These are phyloP conservation scores for Spermophilus dauricus DNA, from an alignment of 2,113 vertebrate genomes.

Conservation along the genomic window DNA sequence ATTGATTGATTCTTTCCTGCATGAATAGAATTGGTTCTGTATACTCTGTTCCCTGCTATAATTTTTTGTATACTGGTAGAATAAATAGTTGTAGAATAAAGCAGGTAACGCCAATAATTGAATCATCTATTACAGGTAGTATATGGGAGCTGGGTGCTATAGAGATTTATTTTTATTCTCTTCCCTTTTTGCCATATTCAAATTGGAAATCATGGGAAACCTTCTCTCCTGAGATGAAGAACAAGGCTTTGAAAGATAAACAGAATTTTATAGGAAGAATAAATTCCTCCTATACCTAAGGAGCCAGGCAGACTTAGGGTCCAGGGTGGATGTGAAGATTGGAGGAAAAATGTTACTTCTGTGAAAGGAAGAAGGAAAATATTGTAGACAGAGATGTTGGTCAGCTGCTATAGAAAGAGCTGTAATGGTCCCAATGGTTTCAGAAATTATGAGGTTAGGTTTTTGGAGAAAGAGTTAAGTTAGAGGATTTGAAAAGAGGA, in stretches of 20 bases:
- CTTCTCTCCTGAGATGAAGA: not conserved
- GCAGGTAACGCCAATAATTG: not conserved
- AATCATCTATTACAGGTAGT: not conserved
- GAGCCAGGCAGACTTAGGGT: not conserved
- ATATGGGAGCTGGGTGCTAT: not conserved
- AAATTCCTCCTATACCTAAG: not conserved
- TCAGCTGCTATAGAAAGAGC: not conserved
- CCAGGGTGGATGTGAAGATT: not conserved
- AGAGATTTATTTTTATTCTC: not conserved
- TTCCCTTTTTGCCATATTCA: rapidly evolving
- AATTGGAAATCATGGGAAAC: not conserved
- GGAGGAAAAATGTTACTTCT: not conserved
- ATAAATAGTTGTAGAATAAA: not conserved
- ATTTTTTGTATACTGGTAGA: not conserved
- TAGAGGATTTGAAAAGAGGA: not conserved
- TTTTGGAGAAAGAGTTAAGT: not conserved
- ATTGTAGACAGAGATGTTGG: not conserved
- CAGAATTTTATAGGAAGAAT: not conserved
- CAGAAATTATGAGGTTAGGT: not conserved
- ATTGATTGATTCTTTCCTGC: not conserved
- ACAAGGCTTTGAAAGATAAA: not conserved
- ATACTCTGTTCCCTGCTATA: not conserved
- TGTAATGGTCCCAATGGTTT: not conserved
- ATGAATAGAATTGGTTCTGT: not conserved
- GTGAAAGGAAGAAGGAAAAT: not conserved